Evolutionary conservation across 2,113 vertebrate genomes (phyloP).

Genomic region (Apodemus speciosus): DNA sequence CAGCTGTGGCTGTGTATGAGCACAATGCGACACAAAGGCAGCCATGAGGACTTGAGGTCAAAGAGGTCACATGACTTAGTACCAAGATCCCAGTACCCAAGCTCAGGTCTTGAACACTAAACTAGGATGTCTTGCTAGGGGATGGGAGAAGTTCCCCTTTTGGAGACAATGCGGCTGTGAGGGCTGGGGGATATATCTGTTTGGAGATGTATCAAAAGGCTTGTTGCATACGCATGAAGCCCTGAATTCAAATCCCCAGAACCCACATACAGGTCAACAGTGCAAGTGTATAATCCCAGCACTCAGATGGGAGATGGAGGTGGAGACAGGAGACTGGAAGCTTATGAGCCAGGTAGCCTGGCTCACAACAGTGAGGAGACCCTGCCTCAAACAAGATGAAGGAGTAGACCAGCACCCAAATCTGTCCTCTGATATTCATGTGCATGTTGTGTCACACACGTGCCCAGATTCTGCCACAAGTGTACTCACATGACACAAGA

Average conservation of each 20-base stretch:
- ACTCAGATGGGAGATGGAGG: not conserved
- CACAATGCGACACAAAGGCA: constrained; percentile 49
- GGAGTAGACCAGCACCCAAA: not conserved
- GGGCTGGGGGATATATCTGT: not conserved
- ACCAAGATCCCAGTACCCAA: constrained; percentile 24
- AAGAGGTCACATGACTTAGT: not conserved
- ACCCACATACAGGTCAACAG: not conserved
- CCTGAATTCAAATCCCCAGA: not conserved
- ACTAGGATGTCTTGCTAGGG: not conserved
- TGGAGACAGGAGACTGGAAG: not conserved
- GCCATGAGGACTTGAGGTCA: not conserved
- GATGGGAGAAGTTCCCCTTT: not conserved
- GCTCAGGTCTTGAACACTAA: not conserved
- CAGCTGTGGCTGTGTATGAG: not conserved
- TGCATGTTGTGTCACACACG: not conserved
- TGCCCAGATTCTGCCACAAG: not conserved
- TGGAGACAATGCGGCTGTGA: not conserved
- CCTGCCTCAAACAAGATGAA: not conserved
- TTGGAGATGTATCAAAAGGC: not conserved
- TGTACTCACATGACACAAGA: not conserved
- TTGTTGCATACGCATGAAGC: no score
- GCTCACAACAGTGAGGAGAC: not conserved
- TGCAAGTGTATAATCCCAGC: not conserved
- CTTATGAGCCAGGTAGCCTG: not conserved
- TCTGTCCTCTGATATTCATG: not conserved